A percentile compares a stretch with the other conserved stretches of the same genome.
These are phyloP conservation scores for Druceiella hillmani DNA, from an alignment of 2,888 invertebrate species.

Conservation along the genomic window DNA sequence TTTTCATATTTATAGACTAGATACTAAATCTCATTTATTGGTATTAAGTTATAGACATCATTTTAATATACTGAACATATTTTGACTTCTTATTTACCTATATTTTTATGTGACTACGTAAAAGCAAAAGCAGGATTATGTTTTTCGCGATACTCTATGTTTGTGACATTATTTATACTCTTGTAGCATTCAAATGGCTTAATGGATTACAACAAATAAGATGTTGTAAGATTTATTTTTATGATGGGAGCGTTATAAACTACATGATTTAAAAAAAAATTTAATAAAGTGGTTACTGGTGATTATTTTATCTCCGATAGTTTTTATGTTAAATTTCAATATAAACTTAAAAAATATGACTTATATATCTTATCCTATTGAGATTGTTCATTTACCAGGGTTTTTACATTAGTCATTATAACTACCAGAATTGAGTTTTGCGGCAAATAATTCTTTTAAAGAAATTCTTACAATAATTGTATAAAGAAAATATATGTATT, in stretches of 20 bases:
- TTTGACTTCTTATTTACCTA: too few relatives aligned
- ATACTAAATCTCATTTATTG: too few relatives aligned
- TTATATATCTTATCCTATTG: not conserved
- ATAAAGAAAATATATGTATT: too few relatives aligned
- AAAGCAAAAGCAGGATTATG: too few relatives aligned
- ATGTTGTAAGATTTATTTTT: not conserved
- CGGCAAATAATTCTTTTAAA: too few relatives aligned
- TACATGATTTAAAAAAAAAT: not conserved
- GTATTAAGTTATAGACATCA: too few relatives aligned
- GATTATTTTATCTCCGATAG: not conserved
- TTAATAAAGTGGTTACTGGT: not conserved
- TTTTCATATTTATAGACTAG: not conserved
- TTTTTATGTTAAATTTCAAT: not conserved
- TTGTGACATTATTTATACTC: not conserved
- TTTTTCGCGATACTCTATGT: not conserved
- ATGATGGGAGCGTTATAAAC: not conserved
- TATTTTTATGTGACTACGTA: too few relatives aligned
- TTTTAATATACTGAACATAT: too few relatives aligned
- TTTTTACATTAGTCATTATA: too few relatives aligned
- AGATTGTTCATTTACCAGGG: too few relatives aligned
- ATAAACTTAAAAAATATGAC: not conserved
- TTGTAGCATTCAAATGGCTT: not conserved
- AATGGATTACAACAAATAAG: not conserved
- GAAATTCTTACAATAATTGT: too few relatives aligned
- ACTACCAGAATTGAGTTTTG: too few relatives aligned